A percentile compares a stretch with the other conserved stretches of the same genome.
Evolutionary conservation across 2,797 vertebrate species (phyloP).

Genomic region (Nannoperca australis): DNA sequence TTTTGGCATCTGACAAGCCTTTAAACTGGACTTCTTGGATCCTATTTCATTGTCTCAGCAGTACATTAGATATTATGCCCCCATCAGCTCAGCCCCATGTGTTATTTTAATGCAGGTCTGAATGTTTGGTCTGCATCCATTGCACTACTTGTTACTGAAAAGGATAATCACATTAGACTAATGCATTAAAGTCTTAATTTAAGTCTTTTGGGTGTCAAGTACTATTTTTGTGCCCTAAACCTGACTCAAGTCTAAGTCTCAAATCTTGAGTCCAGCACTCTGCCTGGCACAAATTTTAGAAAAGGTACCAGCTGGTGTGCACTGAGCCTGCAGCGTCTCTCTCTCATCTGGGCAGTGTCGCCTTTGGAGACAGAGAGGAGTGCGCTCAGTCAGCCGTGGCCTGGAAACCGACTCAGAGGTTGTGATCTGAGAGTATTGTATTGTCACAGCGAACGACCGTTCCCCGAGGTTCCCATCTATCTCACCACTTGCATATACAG

Average conservation of each 20-base stretch:
- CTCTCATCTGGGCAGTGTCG: neutral
- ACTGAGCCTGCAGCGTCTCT: slow-evolving; percentile 13
- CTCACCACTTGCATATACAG: slow-evolving; percentile 6
- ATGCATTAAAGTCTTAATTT: neutral
- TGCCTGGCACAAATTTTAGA: too few relatives aligned
- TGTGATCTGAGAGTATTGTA: slow-evolving; percentile 28
- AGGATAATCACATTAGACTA: neutral
- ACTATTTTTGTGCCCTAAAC: neutral
- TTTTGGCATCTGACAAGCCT: neutral
- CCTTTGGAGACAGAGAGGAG: slow-evolving; percentile 28
- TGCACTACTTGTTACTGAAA: neutral
- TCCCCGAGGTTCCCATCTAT: slow-evolving; percentile 16
- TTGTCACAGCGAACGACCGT: slow-evolving; percentile 9
- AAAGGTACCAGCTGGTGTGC: too few relatives aligned
- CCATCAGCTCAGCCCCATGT: too few relatives aligned
- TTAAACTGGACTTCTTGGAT: neutral
- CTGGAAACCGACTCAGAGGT: slow-evolving; percentile 26
- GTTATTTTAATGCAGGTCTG: neutral
- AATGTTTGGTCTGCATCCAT: neutral
- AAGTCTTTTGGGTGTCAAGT: neutral
- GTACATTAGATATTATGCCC: too few relatives aligned
- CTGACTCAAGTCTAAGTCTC: neutral
- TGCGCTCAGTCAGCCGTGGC: slow-evolving; percentile 30
- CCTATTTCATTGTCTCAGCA: too few relatives aligned
- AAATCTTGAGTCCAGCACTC: neutral